Base-by-base conservation (phyloP, 2,113 vertebrate genomes). In the Oxyura jamaicensis region DNA sequence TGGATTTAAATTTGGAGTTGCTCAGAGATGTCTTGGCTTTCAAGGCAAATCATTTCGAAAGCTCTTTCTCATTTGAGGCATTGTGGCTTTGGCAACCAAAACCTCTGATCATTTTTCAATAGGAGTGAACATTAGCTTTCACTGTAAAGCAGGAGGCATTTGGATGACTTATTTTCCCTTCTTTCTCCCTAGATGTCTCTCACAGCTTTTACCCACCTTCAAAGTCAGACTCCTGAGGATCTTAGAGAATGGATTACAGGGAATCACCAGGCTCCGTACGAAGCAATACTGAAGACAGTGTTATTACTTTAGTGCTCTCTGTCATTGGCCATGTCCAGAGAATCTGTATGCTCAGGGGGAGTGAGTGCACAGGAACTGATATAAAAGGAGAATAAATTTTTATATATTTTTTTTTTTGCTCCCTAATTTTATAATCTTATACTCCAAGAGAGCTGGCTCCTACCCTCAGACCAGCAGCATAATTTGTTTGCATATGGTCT, bases 51-150 rank as follows among this genome's bases (percentile, higher is more conserved):
- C 3, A 14, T 23, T 67, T 62, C 73, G 67, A 67, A 73, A 73
- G 67, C 33, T 33, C 13, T 42, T 6, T 28, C 22, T 42, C 10
- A 15, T 74, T 79, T 48, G 25, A 74, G 39, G 67, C 36, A 35
- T 20, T 6, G 0, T 13, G 17, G 44, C 52, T 60, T 73, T 31
- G 13, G 39, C 67, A 80, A 68, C 25, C 55, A 48, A 63, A 69
- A 33, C 6, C n/a, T 48, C 39, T 55, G 25, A 26, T 36, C 4
- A 13, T 50, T 63, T 63, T 35, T 21, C 48, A 16, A 3, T 16
- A 17, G 55, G n/a, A 68, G 17, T 0, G 0, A 62, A 56, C 21
- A 29, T 60, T 26, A 21, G 2, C 36, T 72, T 58, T 31, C 0
- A 1, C 58, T 53, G 39, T 31, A 29, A 76, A 65, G 13, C 28